Evolutionary conservation across 2,797 vertebrate genomes (phyloP).

Genomic region (Phoeniculus purpureus): DNA sequence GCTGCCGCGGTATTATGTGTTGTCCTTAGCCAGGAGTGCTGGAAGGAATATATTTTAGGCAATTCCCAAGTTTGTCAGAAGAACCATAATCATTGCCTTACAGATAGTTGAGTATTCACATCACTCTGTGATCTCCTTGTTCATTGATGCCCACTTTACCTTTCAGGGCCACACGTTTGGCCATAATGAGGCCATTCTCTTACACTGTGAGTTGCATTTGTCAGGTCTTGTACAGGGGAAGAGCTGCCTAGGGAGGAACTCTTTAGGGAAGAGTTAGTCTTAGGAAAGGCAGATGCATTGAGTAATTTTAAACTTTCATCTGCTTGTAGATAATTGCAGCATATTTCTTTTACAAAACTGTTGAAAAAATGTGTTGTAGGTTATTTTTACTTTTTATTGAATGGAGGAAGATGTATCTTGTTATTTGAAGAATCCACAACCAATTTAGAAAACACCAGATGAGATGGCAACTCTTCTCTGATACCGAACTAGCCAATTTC

Average conservation of each 20-base stretch:
- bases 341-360: slow-evolving; percentile 16
- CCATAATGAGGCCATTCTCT: background rate
- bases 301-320: slow-evolving; percentile 4
- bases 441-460: slow-evolving; percentile 44
- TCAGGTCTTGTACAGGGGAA: background rate
- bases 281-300: background rate
- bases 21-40: background rate
- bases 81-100: background rate
- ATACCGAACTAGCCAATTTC: slow-evolving; percentile 36
- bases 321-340: background rate
- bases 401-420: background rate
- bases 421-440: slow-evolving; percentile 4
- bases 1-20: background rate
- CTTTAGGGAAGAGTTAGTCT: background rate
- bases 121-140: background rate
- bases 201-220: background rate
- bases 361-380: background rate
- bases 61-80: background rate
- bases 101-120: background rate
- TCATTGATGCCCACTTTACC: background rate
- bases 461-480: slow-evolving; percentile 34
- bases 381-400: slow-evolving; percentile 41
- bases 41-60: background rate
- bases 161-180: background rate
- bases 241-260: background rate